Evolutionary conservation across 2,888 invertebrate genomes (phyloP).

Genomic region (Phyto melanocephala): DNA sequence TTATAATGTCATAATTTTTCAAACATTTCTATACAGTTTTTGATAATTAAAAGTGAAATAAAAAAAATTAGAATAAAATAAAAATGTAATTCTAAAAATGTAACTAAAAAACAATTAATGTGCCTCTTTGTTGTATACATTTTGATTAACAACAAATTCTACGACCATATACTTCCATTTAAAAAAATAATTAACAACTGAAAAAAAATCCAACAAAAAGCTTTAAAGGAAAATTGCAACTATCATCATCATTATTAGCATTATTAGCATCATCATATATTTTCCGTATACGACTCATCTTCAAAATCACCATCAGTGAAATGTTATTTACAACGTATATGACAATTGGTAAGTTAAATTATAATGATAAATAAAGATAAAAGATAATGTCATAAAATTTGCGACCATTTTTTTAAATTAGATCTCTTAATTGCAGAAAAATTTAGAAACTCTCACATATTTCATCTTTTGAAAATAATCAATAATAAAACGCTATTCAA

Average conservation of each 20-base stretch:
- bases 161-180: constrained; percentile 36
- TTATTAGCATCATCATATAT: too few species aligned
- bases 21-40: too few species aligned
- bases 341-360: constrained; percentile 67
- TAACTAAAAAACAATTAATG: constrained; percentile 41
- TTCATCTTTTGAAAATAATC: too few species aligned
- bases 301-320: constrained; percentile 22
- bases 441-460: too few species aligned
- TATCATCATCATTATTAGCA: constrained; percentile 28
- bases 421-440: too few species aligned
- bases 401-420: too few species aligned
- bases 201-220: constrained; percentile 11
- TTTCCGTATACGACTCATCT: constrained; percentile 24
- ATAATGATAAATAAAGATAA: neutral
- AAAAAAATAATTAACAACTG: neutral
- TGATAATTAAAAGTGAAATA: too few species aligned
- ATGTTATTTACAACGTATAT: constrained; percentile 70
- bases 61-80: neutral
- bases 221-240: constrained; percentile 33
- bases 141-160: constrained; percentile 10
- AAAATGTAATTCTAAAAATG: constrained; percentile 18
- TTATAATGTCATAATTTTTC: too few species aligned
- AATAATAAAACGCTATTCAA: too few species aligned
- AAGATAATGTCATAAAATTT: neutral
- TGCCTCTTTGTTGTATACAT: constrained; percentile 33